A percentile compares a stretch with the other conserved stretches of the same genome.
Evolutionary conservation across 2,797 vertebrate genomes (phyloP).

Genomic region (Hyperoplus lanceolatus): DNA sequence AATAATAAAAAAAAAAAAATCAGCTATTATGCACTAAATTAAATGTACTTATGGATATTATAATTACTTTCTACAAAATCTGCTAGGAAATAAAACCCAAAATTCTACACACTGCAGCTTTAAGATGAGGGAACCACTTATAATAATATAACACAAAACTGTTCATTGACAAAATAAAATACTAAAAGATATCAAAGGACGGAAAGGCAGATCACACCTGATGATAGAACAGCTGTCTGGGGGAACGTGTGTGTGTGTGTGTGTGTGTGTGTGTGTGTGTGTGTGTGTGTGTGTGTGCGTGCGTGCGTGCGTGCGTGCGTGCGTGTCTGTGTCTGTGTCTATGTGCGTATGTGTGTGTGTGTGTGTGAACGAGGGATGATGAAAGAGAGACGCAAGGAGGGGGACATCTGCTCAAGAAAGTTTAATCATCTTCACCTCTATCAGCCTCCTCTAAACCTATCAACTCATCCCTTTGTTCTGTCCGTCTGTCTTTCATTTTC

Average conservation of each 20-base stretch:
- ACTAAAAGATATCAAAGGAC: too few species aligned
- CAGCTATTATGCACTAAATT: too few species aligned
- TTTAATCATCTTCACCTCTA: constrained; percentile 57
- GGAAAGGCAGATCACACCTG: constrained; percentile 27
- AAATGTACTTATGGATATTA: too few species aligned
- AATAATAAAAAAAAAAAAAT: too few species aligned
- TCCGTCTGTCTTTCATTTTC: constrained; percentile 11
- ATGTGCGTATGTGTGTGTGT: too few species aligned
- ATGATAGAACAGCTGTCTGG: constrained; percentile 20
- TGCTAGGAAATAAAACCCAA: too few species aligned
- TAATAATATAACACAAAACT: neutral
- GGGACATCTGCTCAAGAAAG: constrained; percentile 36
- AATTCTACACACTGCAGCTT: neutral
- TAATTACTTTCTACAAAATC: too few species aligned
- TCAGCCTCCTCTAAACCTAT: constrained; percentile 38
- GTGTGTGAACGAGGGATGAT: constrained; percentile 26
- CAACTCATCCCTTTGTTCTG: constrained; percentile 52
- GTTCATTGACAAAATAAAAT: neutral
- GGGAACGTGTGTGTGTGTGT: neutral
- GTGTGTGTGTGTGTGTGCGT: too few species aligned
- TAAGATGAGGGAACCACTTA: neutral
- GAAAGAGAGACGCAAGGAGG: constrained; percentile 53
- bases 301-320: too few species aligned
- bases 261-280: too few species aligned
- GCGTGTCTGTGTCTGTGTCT: too few species aligned